Evolutionary conservation across 2,888 invertebrate species (phyloP).

Genomic region (Megaustenia siamemsis): DNA sequence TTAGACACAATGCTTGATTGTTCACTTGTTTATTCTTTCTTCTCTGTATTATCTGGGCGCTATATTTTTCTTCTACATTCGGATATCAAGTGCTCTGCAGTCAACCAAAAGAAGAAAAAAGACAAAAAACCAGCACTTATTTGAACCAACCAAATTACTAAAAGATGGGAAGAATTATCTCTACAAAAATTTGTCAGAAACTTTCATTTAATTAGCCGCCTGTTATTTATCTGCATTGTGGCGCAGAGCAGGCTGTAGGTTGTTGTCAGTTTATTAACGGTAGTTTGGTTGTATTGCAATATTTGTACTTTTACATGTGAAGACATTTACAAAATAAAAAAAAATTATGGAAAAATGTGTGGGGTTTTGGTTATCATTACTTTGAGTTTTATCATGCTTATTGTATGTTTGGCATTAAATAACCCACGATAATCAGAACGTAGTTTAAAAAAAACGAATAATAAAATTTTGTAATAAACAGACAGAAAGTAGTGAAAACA

Average conservation of each 20-base stretch:
- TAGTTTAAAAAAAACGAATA: too few relatives aligned
- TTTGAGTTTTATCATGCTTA: not conserved
- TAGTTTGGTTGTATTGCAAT: constrained; percentile 72
- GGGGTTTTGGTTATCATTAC: not conserved
- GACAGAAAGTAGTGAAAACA: too few relatives aligned
- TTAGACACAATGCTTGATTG: constrained; percentile 17
- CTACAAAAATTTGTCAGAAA: constrained; percentile 13
- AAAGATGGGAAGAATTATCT: not conserved
- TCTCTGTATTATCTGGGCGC: not conserved
- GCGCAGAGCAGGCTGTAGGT: constrained; percentile 51
- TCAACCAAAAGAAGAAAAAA: too few relatives aligned
- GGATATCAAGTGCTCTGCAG: constrained; percentile 12
- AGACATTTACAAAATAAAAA: constrained; percentile 67
- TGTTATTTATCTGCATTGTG: constrained; percentile 39
- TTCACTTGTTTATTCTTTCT: not conserved
- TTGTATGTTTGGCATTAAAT: not conserved
- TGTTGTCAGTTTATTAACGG: constrained; percentile 62
- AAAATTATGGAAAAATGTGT: constrained; percentile 49
- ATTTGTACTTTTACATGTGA: constrained; percentile 77
- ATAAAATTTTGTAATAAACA: too few relatives aligned
- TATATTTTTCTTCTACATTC: not conserved
- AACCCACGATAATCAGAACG: too few relatives aligned
- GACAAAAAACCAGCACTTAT: not conserved
- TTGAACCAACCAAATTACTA: not conserved
- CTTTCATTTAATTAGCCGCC: constrained; percentile 32